Percentiles rank a stretch among this genome's conserved stretches.
Conservation (phyloP, 2,113 vertebrate species). For the Beaufortia kweichowensis region DNA sequence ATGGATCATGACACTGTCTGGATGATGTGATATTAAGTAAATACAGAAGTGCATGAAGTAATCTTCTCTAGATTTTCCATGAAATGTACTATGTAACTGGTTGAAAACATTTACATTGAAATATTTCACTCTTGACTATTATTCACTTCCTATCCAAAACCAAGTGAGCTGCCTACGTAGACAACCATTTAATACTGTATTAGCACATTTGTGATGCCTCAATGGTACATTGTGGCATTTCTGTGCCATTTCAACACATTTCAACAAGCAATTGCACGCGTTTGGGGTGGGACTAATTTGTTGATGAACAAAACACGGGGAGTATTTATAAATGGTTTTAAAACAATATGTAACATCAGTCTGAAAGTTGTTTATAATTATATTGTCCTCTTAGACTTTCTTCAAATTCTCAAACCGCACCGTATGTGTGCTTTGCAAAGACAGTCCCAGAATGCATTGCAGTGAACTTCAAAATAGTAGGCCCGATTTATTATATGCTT, state of each 20-base stretch:
- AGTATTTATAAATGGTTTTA: no score
- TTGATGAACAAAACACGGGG: no score
- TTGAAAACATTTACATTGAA: neutral
- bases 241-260: neutral
- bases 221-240: neutral
- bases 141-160: conserved; percentile 1
- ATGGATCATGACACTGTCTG: conserved; percentile 3
- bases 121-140: neutral
- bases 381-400: no score
- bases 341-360: no score
- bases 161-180: neutral
- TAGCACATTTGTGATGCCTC: no score
- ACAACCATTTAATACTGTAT: neutral
- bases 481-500: no score
- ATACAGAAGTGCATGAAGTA: neutral
- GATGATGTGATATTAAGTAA: conserved; percentile 3
- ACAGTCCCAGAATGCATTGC: neutral
- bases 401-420: neutral
- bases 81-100: neutral
- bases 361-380: no score
- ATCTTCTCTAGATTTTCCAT: neutral
- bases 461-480: no score
- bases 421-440: neutral
- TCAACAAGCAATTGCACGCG: neutral
- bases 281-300: no score